Evolutionary conservation across 2,113 vertebrate genomes (phyloP), one percentile per base, ranked within the genome.

Genomic region (Oncorhynchus clarkii): DNA sequence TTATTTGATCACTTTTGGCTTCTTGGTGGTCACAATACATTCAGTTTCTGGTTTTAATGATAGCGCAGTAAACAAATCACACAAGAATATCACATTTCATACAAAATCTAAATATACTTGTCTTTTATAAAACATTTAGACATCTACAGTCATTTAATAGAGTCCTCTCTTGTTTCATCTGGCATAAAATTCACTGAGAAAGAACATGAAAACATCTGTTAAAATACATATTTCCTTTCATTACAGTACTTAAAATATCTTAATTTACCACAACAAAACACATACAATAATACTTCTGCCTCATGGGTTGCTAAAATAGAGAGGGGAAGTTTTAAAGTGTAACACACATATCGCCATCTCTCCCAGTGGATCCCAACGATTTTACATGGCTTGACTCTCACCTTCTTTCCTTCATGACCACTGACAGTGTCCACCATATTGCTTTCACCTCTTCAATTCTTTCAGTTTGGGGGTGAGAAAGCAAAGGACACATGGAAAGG

Each of bases 111-210:
- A 86, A 85, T 60, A 59, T 74, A 77, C 82, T 24, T 74, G 85
- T 89, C 72, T 82, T 91, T 91, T 92, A 93, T 91, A 94, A 92
- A 94, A 93, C 92, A 93, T 89, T 90, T 90, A 92, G 82, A 92
- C 84, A 83, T 87, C 80, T 90, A 85, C 45, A 78, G 29, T 59
- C 78, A 39, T 78, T 77, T 73, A 91, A 91, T 88, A 89, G 79
- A 82, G 70, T 79, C 54, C 48, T 86, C 73, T 78, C 29, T 82
- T 72, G 27, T 76, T 85, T 80, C 64, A 48, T 72, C 83, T 76
- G 78, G 78, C 85, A 91, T 86, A 83, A 89, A 91, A 84, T 84
- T 86, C 88, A 92, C 89, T 85, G 84, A 88, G 78, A 88, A 89
- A 88, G 81, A 54, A 45, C 39, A 89, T 83, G 79, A 86, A 88